A percentile compares a stretch with the other conserved stretches of the same genome.
These are phyloP conservation scores for Theonella swinhoei DNA, from an alignment of 37 sponge, comb jelly and placozoan genomes.

Conservation along the genomic window DNA sequence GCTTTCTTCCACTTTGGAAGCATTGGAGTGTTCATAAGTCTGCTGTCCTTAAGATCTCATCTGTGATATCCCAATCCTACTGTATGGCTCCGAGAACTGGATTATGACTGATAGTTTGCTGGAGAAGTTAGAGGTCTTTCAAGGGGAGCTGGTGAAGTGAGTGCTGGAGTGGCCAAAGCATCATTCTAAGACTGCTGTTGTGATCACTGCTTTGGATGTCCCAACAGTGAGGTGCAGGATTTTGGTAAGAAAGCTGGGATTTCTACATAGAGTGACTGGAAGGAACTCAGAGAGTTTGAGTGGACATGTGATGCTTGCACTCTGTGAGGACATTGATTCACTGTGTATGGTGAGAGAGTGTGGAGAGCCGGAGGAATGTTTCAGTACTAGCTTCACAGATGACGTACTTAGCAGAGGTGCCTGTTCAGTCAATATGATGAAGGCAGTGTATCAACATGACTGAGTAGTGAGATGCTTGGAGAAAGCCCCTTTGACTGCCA, in stretches of 20 bases:
- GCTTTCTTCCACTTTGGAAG: conserved; percentile 15
- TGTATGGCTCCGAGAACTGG: background rate
- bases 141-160: conserved; percentile 9
- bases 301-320: background rate
- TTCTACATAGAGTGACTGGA: background rate
- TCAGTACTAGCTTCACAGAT: background rate
- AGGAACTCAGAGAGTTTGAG: background rate
- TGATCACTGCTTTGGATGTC: background rate
- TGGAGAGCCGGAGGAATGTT: background rate
- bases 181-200: conserved; percentile 9
- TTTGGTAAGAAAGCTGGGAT: background rate
- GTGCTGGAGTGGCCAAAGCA: conserved; percentile 4
- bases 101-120: no score
- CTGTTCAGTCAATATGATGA: background rate
- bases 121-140: background rate
- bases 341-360: conserved; percentile 4
- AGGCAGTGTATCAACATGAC: background rate
- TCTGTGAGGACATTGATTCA: background rate
- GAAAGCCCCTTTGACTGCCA: background rate
- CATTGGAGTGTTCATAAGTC: conserved; percentile 6
- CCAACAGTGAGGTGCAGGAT: background rate
- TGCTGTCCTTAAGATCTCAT: no score
- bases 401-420: background rate
- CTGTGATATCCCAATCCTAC: conserved; percentile 2
- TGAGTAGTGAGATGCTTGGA: background rate